These are phyloP conservation scores for Brachyhypopomus gauderio DNA, from an alignment of 2,113 vertebrate genomes.

Conservation along the genomic window DNA sequence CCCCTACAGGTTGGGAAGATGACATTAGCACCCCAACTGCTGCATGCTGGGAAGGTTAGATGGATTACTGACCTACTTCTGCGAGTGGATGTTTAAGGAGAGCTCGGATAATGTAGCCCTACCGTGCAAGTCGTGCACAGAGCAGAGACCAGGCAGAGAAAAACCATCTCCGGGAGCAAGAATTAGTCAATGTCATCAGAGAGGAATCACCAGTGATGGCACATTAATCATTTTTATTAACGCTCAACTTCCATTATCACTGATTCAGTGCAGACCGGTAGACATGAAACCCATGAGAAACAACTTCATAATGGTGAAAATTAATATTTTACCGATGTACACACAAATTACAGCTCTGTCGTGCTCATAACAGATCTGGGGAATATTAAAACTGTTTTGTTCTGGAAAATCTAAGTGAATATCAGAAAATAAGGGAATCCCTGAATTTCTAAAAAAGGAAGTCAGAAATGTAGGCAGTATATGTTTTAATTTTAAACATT, in stretches of 20 bases:
- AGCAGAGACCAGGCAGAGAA: background rate
- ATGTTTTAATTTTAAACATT: too few species aligned
- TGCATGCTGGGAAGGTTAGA: constrained; percentile 48
- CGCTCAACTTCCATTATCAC: constrained; percentile 19
- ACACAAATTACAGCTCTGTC: constrained; percentile 27
- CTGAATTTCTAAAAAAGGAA: too few species aligned
- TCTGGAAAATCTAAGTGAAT: too few species aligned
- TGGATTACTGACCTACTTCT: constrained; percentile 70
- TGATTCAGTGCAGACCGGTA: constrained; percentile 28
- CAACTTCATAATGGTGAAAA: constrained; percentile 8
- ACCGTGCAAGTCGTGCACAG: constrained; percentile 49
- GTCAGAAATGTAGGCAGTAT: too few species aligned
- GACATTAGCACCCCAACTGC: background rate
- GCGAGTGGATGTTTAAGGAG: constrained; percentile 46
- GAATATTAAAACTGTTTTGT: background rate
- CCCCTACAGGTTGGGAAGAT: constrained; percentile 9
- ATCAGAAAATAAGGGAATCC: too few species aligned
- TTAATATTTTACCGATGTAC: constrained; percentile 11
- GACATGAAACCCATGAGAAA: constrained; percentile 23
- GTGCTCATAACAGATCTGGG: background rate
- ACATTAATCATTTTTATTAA: constrained; percentile 58
- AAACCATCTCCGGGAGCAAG: constrained; percentile 31
- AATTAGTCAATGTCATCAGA: constrained; percentile 72
- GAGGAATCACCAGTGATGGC: constrained; percentile 54
- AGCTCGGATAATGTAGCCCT: constrained; percentile 63